phyloP scores from a whole-genome alignment of 2,888 invertebrate genomes.

The Unio delphinus region DNA sequence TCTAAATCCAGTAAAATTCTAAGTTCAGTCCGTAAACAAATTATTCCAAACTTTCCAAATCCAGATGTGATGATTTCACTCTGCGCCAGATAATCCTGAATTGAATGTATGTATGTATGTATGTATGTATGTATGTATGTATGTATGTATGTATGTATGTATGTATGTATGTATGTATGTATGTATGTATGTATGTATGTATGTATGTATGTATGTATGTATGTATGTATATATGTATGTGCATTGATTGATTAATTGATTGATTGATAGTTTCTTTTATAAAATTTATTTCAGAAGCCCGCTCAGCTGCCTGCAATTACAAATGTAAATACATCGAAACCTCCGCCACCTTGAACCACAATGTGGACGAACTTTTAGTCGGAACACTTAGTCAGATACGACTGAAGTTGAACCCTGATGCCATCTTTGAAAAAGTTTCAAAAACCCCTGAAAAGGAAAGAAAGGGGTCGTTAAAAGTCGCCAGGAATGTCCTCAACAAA shows the following conservation, averaged over 20 bases:
- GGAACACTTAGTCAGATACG: conserved; percentile 93
- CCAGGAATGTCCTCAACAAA: conserved; percentile 24
- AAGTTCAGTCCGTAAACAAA: too few species aligned
- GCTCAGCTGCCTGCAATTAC: conserved; percentile 65
- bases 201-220: too few species aligned
- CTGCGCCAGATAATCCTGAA: too few species aligned
- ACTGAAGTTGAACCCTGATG: conserved; percentile 75
- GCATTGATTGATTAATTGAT: background rate
- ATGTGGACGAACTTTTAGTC: conserved; percentile 94
- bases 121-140: too few species aligned
- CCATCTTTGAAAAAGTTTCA: conserved; percentile 9
- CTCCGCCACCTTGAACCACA: conserved; percentile 96
- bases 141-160: too few species aligned
- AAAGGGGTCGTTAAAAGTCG: conserved; percentile 25
- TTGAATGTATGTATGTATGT: too few species aligned
- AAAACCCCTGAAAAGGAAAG: conserved; percentile 15
- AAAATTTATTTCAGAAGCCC: conserved; percentile 35
- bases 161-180: too few species aligned
- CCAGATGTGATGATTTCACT: too few species aligned
- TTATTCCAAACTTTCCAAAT: too few species aligned
- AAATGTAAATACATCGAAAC: conserved; percentile 95
- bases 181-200: too few species aligned
- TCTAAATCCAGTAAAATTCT: too few species aligned
- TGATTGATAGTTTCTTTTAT: background rate
- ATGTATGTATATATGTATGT: too few species aligned